Evolutionary conservation across 92 coral and sea anemone species (phyloP).

Genomic region (Bergia sp.): DNA sequence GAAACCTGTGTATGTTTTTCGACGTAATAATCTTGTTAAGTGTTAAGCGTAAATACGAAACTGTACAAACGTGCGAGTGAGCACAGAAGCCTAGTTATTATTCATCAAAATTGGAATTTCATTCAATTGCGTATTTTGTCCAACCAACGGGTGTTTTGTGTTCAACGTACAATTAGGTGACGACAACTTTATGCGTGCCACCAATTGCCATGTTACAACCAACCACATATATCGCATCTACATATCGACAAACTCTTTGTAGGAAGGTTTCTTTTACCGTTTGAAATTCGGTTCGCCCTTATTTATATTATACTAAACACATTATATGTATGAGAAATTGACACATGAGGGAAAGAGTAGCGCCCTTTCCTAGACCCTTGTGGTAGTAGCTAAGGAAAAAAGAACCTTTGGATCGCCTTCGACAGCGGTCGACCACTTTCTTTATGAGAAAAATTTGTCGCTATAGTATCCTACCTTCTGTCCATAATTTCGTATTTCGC

Average conservation of each 20-base stretch:
- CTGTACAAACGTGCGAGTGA: neutral
- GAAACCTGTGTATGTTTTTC: neutral
- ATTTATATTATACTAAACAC: no score
- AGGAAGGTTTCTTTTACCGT: neutral
- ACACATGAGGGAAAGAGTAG: no score
- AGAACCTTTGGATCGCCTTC: no score
- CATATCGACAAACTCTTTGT: neutral
- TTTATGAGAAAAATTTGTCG: neutral
- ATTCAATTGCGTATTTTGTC: neutral
- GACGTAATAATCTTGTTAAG: neutral
- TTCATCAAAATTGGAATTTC: neutral
- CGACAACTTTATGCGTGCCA: neutral
- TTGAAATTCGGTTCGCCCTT: no score
- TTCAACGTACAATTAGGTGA: neutral
- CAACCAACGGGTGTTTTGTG: neutral
- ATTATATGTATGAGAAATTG: no score
- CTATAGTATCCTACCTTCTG: neutral
- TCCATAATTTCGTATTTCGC: neutral
- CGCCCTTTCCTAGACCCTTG: no score
- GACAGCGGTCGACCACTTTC: no score
- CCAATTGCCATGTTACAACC: neutral
- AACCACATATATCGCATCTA: neutral
- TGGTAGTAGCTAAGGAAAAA: no score
- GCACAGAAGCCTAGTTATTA: neutral
- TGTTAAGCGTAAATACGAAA: neutral